Base-by-base conservation (phyloP, 1,140 invertebrate genomes). In the Caenorhabditis tropicalis region DNA sequence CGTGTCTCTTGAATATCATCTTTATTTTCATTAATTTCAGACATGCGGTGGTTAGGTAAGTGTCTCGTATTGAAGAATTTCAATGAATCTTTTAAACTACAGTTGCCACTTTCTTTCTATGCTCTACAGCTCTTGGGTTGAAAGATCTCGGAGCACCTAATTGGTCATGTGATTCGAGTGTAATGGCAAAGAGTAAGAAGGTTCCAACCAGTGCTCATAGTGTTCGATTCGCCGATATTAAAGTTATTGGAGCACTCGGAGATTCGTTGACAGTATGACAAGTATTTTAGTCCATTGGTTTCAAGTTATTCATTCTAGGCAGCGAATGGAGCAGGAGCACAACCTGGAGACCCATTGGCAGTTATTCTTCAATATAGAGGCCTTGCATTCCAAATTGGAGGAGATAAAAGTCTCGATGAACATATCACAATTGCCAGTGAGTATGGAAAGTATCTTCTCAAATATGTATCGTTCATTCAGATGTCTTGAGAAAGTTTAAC, bases 191-290 rank as follows among this genome's bases (percentile, higher is more conserved):
- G 9, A 87, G 85, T 60, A 81, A 84, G 21, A 82, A 19, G 15
- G 46, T 84, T 16, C 94, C 93, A 33, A 91, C 51, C 70, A 93
- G 88, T 84, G 94, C 93, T 51, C 93, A 95, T 86, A 89, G 91
- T 83, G 91, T 95, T 9, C 91, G 94, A 58, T 95, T 95, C 1
- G 94, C 93, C 15, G 95, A 95, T 89, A 94, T 95, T 36, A 94
- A 95, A 82, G 94, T 95, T 2, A 92, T 96, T 10, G 95, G 93
- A 6, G 94, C 94, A 3, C 92, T 96, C 80, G 95, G 95, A 4
- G 95, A 96, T 90, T 95, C 94, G 0, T 89, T 96, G 79, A 93
- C 94, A 48, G 84, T 86, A 56, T 21, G 60, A 19, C 6, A 16
- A 4, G 31, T 48, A 10, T 15, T n/a, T 53, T n/a, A 9, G 1